Percentiles rank a stretch among this genome's conserved stretches.
These are phyloP conservation scores for Hippopotamyrus pictus DNA, from an alignment of 2,797 vertebrate species.

Conservation along the genomic window DNA sequence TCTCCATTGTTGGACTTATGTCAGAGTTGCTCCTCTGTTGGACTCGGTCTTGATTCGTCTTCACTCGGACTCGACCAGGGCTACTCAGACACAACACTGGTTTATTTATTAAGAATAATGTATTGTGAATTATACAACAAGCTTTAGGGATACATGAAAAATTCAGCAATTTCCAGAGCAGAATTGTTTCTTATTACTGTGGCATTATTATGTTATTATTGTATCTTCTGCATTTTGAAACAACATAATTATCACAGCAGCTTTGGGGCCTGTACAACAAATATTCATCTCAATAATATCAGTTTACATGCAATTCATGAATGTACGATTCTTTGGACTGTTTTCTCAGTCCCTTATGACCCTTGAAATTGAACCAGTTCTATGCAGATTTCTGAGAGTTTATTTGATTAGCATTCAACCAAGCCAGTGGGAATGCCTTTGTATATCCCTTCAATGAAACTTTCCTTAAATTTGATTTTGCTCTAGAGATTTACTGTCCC, in stretches of 20 bases:
- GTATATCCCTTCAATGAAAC: not conserved
- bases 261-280: not conserved
- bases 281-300: constrained; percentile 1
- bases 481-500: not conserved
- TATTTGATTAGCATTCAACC: constrained; percentile 34
- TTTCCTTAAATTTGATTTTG: not conserved
- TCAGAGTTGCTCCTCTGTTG: not conserved
- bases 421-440: constrained; percentile 39
- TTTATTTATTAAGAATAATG: not conserved
- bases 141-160: not conserved
- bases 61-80: not conserved
- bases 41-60: not conserved
- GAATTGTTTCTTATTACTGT: not conserved
- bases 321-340: not conserved
- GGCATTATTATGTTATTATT: not conserved
- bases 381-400: not conserved
- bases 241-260: not conserved
- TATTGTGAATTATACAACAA: not conserved
- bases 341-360: not conserved
- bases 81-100: not conserved
- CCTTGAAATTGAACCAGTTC: not conserved
- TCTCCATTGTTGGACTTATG: not conserved
- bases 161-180: not conserved
- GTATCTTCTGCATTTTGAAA: not conserved
- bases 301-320: constrained; percentile 2